Percentiles rank a stretch among this genome's conserved stretches.
Conservation (phyloP, 2,888 invertebrate genomes). For the Tiphia femorata region DNA sequence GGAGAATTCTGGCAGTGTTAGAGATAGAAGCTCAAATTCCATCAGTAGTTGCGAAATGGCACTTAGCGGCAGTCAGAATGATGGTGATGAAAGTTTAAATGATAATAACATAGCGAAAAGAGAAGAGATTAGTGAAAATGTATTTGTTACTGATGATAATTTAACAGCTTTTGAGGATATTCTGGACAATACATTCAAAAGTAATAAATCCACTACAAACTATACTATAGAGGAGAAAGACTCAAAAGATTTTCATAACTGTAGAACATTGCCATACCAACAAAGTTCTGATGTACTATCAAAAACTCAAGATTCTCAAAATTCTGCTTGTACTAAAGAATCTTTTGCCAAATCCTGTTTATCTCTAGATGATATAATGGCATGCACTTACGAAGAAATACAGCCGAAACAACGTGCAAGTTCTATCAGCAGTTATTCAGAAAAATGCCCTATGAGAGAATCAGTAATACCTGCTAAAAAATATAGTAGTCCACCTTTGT, state of each 20-base stretch:
- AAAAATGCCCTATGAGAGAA: conserved; percentile 31
- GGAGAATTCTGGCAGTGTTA: conserved; percentile 42
- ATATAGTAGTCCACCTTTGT: neutral
- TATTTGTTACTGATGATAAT: conserved; percentile 22
- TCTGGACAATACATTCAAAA: conserved; percentile 23
- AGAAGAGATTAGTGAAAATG: conserved; percentile 26
- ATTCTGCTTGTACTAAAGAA: conserved; percentile 26
- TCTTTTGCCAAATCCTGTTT: conserved; percentile 35
- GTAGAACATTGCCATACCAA: conserved; percentile 16
- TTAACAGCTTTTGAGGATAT: conserved; percentile 29
- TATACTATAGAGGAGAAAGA: conserved; percentile 7
- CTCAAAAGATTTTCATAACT: conserved; percentile 18
- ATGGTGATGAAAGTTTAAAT: conserved; percentile 57
- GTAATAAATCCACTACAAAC: conserved; percentile 18
- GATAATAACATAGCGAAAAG: conserved; percentile 41
- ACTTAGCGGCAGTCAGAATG: conserved; percentile 58
- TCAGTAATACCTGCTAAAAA: neutral
- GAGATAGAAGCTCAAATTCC: conserved; percentile 65
- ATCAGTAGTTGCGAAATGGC: conserved; percentile 68
- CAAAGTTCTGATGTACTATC: conserved; percentile 15
- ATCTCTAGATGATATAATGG: conserved; percentile 38
- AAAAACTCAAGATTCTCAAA: neutral
- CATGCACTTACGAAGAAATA: conserved; percentile 30
- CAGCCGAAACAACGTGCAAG: conserved; percentile 37
- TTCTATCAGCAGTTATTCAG: conserved; percentile 45